A percentile compares a stretch with the other conserved stretches of the same genome.
phyloP scores from a whole-genome alignment of 1,140 invertebrate genomes.

The Tribolium castaneum region DNA sequence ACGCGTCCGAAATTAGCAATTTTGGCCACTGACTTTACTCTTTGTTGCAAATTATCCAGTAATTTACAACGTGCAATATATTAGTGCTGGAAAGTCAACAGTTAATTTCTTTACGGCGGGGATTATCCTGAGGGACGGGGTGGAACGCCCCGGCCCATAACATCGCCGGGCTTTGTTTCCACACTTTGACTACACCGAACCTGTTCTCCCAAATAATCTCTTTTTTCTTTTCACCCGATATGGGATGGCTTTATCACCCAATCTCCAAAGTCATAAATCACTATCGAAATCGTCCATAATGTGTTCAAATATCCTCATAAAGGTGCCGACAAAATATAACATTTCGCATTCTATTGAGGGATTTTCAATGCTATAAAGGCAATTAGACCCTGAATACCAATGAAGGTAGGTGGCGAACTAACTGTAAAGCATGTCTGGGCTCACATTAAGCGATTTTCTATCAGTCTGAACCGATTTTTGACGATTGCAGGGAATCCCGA shows the following conservation, averaged over 20 bases:
- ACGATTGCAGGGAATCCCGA: neutral
- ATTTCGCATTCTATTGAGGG: conserved; percentile 53
- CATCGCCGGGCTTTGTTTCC: conserved; percentile 46
- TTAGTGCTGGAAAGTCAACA: neutral
- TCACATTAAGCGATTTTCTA: conserved; percentile 37
- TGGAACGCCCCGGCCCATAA: neutral
- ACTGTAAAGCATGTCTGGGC: conserved; percentile 49
- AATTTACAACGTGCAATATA: conserved; percentile 10
- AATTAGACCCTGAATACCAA: conserved; percentile 50
- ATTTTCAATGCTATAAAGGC: conserved; percentile 48
- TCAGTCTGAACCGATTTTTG: neutral
- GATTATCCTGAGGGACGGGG: neutral
- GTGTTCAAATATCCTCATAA: conserved; percentile 54
- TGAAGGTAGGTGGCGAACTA: conserved; percentile 48
- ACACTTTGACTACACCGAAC: conserved; percentile 37
- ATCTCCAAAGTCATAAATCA: conserved; percentile 58
- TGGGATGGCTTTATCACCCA: conserved; percentile 53
- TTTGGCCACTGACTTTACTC: neutral
- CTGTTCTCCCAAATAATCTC: conserved; percentile 40
- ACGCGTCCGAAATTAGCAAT: neutral
- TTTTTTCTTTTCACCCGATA: conserved; percentile 23
- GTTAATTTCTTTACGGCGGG: conserved; percentile 8
- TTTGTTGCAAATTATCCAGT: conserved; percentile 21
- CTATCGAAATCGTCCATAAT: conserved; percentile 56
- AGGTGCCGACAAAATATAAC: conserved; percentile 48